Conservation (phyloP, 1,140 invertebrate species). For the Hetaerina americana region DNA sequence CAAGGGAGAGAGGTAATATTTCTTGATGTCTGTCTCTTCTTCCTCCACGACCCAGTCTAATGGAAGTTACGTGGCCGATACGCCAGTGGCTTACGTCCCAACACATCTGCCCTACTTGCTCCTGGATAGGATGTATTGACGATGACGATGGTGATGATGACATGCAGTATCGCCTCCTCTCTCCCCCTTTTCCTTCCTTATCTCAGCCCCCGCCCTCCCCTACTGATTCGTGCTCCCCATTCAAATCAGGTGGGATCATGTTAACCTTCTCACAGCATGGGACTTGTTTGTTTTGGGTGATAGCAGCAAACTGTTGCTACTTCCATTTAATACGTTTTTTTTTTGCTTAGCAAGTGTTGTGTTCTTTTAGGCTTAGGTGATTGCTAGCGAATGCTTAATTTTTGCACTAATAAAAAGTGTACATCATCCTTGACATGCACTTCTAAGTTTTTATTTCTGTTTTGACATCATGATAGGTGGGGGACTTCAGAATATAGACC, state of each 20-base stretch:
- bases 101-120: conserved; percentile 1
- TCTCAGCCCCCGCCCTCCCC: neutral
- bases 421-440: no score
- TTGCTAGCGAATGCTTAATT: neutral
- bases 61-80: neutral
- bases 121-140: conserved; percentile 5
- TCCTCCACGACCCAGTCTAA: neutral
- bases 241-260: neutral
- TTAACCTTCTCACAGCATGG: neutral
- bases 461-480: no score
- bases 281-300: neutral
- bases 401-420: neutral
- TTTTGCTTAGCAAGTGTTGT: neutral
- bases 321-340: no score
- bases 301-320: neutral
- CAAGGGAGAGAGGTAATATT: no score
- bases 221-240: neutral
- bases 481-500: no score
- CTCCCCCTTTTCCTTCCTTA: neutral
- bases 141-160: conserved; percentile 51
- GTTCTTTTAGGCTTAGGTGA: neutral
- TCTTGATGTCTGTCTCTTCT: neutral
- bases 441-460: no score
- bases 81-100: conserved; percentile 4
- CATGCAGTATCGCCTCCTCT: conserved; percentile 24